Evolutionary conservation across 2,888 invertebrate genomes (phyloP).

Genomic region (Lottia scabra): DNA sequence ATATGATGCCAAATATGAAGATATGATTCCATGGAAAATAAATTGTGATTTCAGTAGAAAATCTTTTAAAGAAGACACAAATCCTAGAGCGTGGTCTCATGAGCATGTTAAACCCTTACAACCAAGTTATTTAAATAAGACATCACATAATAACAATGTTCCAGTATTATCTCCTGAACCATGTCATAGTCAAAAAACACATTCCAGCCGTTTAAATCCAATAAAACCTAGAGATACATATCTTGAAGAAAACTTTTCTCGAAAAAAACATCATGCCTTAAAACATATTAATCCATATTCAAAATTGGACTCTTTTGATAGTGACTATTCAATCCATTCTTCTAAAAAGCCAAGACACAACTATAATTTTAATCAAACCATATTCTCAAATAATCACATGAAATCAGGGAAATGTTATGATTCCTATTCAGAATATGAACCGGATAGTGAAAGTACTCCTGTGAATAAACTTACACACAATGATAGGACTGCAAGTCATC

Average conservation of each 20-base stretch:
- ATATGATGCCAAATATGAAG: conserved; percentile 11
- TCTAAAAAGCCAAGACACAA: background rate
- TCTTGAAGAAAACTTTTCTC: background rate
- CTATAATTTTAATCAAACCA: too few species aligned
- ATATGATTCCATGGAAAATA: background rate
- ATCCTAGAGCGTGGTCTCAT: background rate
- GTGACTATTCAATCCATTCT: background rate
- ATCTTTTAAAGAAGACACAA: background rate
- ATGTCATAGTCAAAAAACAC: background rate
- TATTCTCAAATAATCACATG: background rate
- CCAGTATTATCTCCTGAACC: background rate
- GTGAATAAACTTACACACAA: background rate
- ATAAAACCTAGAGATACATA: background rate
- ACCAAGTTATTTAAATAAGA: background rate
- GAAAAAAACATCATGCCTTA: too few species aligned
- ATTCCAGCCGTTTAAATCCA: background rate
- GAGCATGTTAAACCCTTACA: too few species aligned
- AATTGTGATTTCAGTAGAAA: background rate
- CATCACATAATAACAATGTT: background rate
- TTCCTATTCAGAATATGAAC: background rate
- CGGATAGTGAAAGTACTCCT: background rate
- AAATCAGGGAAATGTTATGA: background rate
- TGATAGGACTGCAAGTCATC: too few species aligned
- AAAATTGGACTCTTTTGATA: background rate
- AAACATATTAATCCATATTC: too few species aligned